Evolutionary conservation across 2,888 invertebrate species (phyloP), one percentile per base, ranked within the genome.

Genomic region (Drymonia ruficornis): DNA sequence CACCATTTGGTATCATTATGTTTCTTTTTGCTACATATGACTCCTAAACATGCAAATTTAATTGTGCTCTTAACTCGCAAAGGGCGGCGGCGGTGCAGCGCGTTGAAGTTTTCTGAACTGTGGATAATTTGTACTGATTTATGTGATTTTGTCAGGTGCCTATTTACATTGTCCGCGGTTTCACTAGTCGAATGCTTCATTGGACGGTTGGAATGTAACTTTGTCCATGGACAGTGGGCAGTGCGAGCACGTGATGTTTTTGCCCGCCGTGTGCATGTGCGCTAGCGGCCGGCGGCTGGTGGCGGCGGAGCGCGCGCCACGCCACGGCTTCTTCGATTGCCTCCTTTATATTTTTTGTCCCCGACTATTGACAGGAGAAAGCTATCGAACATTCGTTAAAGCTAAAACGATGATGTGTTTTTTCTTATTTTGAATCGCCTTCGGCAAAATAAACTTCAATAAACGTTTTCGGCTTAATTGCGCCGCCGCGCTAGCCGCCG

Each of bases 321-420:
- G 45, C 67, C 54, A 65, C 65, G 65, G 59, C 73, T 65, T 61
- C 68, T 54, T 63, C 61, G 70, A 78, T 73, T 71, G 63, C 63
- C 63, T 7, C 60, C 80, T 74, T 65, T 57, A 67, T 61, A 74
- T 78, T 84, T 83, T 83, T 81, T 78, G 66, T 69, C 56, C 65
- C 56, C 65, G 67, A 68, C 73, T 80, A 80, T 80, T 84, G 86
- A 83, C 86, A 84, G 75, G 87, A 82, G 89, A 89, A 87, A 88
- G 81, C 77, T 64, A 70, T 70, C 57, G 57, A 59, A 67, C 68
- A 74, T 70, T 65, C 61, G 60, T 66, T 71, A 61, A 55, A 66
- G 63, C 65, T 56, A 64, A 65, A 58, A 61, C n/a, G n/a, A n/a
- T n/a, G n/a, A 58, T 16, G 8, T 16, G 1, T 40, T 11, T 43